These are phyloP conservation scores for Dysidea cf. avara DNA, from an alignment of 37 sponge, comb jelly and placozoan genomes.

Conservation along the genomic window DNA sequence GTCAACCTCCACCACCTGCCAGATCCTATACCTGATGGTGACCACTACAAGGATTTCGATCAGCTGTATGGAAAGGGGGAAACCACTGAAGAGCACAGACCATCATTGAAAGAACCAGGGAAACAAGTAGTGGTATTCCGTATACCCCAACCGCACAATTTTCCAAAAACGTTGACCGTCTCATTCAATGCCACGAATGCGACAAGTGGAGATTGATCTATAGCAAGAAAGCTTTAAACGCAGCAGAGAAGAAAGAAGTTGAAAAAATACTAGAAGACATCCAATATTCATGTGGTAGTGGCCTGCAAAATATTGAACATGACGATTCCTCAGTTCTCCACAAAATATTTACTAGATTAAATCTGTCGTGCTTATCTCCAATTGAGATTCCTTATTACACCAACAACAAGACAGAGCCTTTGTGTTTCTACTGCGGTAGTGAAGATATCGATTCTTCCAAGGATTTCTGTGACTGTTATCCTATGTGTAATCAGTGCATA, in stretches of 20 bases:
- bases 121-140: slow-evolving; percentile 17
- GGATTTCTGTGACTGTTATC: too few species aligned
- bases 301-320: slow-evolving; percentile 2
- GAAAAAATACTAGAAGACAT: not conserved
- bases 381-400: not conserved
- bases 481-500: too few species aligned
- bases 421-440: slow-evolving; percentile 5
- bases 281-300: too few species aligned
- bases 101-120: not conserved
- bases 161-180: slow-evolving; percentile 32
- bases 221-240: slow-evolving; percentile 4
- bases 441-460: too few species aligned
- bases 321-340: slow-evolving; percentile 4
- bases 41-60: slow-evolving; percentile 13
- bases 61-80: slow-evolving; percentile 17
- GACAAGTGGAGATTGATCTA: slow-evolving; percentile 24
- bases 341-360: slow-evolving; percentile 4
- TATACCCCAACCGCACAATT: slow-evolving; percentile 29
- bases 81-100: slow-evolving; percentile 24
- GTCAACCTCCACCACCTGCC: slow-evolving; percentile 31
- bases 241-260: not conserved
- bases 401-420: not conserved
- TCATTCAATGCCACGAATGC: slow-evolving; percentile 32
- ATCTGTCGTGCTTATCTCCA: not conserved
- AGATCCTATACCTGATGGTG: slow-evolving; percentile 32